These are phyloP conservation scores for Nanorana parkeri DNA, from an alignment of 2,113 vertebrate species.

Conservation along the genomic window DNA sequence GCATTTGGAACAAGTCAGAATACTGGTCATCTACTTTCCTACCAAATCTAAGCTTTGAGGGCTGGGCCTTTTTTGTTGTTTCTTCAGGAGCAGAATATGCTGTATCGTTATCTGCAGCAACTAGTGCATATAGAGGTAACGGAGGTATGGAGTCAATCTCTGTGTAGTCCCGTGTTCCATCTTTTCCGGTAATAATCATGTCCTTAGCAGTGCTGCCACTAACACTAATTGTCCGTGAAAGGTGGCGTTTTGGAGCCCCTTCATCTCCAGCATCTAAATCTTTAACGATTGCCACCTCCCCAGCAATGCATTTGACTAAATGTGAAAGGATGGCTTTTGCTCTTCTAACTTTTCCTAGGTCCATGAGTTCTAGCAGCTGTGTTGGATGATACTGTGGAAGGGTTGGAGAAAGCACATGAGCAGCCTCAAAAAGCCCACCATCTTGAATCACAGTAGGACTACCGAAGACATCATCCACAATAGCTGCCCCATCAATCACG, in stretches of 20 bases:
- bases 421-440: constrained; percentile 95
- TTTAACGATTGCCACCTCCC: constrained; percentile 94
- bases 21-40: constrained; percentile 88
- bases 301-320: constrained; percentile 96
- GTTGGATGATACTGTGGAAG: constrained; percentile 98
- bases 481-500: constrained; percentile 80
- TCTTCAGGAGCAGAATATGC: constrained; percentile 87
- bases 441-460: constrained; percentile 92
- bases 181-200: constrained; percentile 92
- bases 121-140: constrained; percentile 86
- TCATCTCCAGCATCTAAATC: constrained; percentile 90
- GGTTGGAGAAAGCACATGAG: constrained; percentile 93
- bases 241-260: constrained; percentile 85
- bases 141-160: constrained; percentile 98
- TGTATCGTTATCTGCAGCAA: constrained; percentile 91
- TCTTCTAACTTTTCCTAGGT: constrained; percentile 91
- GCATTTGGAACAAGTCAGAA: constrained; percentile 90
- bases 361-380: constrained; percentile 95
- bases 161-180: constrained; percentile 93
- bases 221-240: constrained; percentile 96
- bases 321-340: constrained; percentile 97
- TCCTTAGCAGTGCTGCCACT: constrained; percentile 97
- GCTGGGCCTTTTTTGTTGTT: constrained; percentile 76
- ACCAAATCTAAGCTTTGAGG: constrained; percentile 72
- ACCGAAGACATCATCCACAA: constrained; percentile 87